Base-by-base conservation (phyloP, 1,140 invertebrate genomes). In the Babylonia areolata region DNA sequence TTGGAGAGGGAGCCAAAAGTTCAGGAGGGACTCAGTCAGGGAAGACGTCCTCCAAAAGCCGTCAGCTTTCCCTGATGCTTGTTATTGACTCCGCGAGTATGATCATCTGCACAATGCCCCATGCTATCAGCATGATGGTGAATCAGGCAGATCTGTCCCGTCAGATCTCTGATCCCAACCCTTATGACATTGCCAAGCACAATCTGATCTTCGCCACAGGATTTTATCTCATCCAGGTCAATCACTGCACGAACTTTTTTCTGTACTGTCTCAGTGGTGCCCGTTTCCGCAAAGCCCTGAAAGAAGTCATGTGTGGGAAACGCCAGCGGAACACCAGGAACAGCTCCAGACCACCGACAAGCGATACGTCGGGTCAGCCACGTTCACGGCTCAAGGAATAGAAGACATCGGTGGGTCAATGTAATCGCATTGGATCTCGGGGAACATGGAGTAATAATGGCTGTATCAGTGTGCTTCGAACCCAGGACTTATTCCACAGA, bases 241-340 rank as follows among this genome's bases (percentile, higher is more conserved):
- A 92, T 85, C 87, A 90, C 42, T 92, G 92, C 81, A 86, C 87
- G 0, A 92, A 90, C 79, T 92, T 92, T 51, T 92, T 89, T 69
- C 88, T 92, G 20, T 92, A 92, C 77, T 92, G 92, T 73, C 39
- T 91, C 12, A 92, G 90, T 73, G 92, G 92, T 9, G 84, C 87
- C 6, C 81, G 91, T 5, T 92, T 92, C 79, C 73, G 92, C 6
- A 39, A 86, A 39, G 90, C 91, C 3, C 77, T 92, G 40, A 79
- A 79, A n/a, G 71, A 73, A 46, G n/a, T n/a, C n/a, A n/a, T n/a
- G n/a, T n/a, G n/a, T n/a, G n/a, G n/a, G n/a, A n/a, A n/a, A n/a
- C n/a, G n/a, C n/a, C n/a, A n/a, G n/a, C n/a, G n/a, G n/a, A n/a
- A n/a, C n/a, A n/a, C n/a, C n/a, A n/a, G n/a, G n/a, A n/a, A n/a